phyloP scores from a whole-genome alignment of 2,113 vertebrate genomes.

The Oreochromis tanganicae region DNA sequence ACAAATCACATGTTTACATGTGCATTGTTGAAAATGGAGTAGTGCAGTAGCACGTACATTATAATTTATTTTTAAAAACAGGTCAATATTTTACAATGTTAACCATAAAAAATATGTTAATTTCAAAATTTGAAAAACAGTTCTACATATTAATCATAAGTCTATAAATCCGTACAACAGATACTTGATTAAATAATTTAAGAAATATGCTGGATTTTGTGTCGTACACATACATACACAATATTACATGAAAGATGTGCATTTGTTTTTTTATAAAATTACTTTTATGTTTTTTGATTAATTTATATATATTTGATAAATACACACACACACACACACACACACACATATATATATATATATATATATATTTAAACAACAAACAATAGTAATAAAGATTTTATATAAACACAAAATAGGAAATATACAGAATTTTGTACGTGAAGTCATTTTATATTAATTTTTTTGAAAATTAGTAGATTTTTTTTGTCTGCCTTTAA shows the following conservation, averaged over 20 bases:
- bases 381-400: neutral
- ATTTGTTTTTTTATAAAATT: neutral
- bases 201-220: neutral
- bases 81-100: neutral
- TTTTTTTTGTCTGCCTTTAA: neutral
- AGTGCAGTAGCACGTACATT: neutral
- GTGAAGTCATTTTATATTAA: neutral
- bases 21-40: neutral
- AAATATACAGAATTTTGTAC: neutral
- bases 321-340: neutral
- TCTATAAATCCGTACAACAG: neutral
- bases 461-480: accelerated
- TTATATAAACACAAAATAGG: neutral
- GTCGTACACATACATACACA: neutral
- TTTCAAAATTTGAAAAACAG: neutral
- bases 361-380: neutral
- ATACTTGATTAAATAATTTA: neutral
- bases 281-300: neutral
- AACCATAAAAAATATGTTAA: neutral
- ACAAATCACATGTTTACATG: neutral
- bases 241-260: neutral
- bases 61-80: neutral
- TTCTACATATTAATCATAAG: neutral
- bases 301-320: neutral
- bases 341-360: too few relatives aligned